A percentile compares a stretch with the other conserved stretches of the same genome.
These are phyloP conservation scores for Meloidogyne hapla DNA, from an alignment of 1,140 invertebrate species.

Conservation along the genomic window DNA sequence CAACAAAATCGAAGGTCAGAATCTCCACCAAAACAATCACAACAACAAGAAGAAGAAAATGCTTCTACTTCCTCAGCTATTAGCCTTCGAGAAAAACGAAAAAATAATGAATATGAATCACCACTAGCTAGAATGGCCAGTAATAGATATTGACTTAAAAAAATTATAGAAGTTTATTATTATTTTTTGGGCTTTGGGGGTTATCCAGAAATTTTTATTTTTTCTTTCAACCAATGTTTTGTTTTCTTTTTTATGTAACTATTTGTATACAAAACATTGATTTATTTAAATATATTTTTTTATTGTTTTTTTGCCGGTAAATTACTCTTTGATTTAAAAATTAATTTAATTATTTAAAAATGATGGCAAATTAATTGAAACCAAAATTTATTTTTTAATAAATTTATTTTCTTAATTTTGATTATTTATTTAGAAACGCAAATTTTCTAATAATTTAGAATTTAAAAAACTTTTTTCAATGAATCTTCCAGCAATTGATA, in stretches of 20 bases:
- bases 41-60: not conserved
- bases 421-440: too few species aligned
- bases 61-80: slow-evolving; percentile 5
- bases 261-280: too few species aligned
- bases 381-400: too few species aligned
- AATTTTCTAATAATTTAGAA: too few species aligned
- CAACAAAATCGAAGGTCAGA: not conserved
- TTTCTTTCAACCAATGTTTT: too few species aligned
- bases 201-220: too few species aligned
- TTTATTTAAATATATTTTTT: too few species aligned
- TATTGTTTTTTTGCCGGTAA: not conserved
- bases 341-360: not conserved
- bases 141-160: not conserved
- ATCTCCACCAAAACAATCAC: slow-evolving; percentile 9
- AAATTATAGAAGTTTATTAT: not conserved
- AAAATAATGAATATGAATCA: slow-evolving; percentile 51
- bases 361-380: too few species aligned
- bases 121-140: slow-evolving; percentile 37
- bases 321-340: not conserved
- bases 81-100: slow-evolving; percentile 45
- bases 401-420: too few species aligned
- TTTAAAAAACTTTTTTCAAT: not conserved
- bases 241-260: too few species aligned
- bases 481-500: not conserved
- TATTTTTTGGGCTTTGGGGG: too few species aligned